phyloP scores from a whole-genome alignment of 1,140 invertebrate species.

The Melipona quadrifasciata region DNA sequence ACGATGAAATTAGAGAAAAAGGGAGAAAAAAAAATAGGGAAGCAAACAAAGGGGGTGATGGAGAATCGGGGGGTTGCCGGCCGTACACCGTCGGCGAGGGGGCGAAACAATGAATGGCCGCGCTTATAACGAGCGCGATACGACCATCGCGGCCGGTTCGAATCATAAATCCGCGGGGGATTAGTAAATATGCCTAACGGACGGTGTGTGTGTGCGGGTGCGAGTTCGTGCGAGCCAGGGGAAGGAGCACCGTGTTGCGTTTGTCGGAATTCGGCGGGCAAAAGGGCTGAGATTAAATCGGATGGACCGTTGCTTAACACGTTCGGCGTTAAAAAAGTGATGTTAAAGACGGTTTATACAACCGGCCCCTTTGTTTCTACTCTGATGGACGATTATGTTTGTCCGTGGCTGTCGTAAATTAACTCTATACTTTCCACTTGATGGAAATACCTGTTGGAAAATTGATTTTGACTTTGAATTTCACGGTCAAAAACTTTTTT shows the following conservation, averaged over 20 bases:
- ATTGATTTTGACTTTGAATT: too few species aligned
- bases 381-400: neutral
- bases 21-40: neutral
- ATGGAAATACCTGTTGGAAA: too few species aligned
- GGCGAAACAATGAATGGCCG: slow-evolving; percentile 44
- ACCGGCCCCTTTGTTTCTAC: neutral
- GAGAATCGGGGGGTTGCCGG: neutral
- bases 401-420: too few species aligned
- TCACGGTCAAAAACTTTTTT: too few species aligned
- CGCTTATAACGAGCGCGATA: slow-evolving; percentile 38
- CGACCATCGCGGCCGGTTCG: slow-evolving; percentile 12
- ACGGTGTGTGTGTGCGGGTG: slow-evolving; percentile 8
- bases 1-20: neutral
- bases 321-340: slow-evolving; percentile 1
- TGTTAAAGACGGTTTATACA: neutral
- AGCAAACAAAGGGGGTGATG: neutral
- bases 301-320: neutral
- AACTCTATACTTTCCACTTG: too few species aligned
- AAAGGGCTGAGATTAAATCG: slow-evolving; percentile 36
- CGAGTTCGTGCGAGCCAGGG: neutral
- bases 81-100: neutral
- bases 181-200: slow-evolving; percentile 44
- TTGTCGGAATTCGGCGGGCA: slow-evolving; percentile 29
- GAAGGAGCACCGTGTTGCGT: neutral
- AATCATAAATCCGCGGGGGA: slow-evolving; percentile 46